phyloP scores from a whole-genome alignment of 2,113 vertebrate genomes.

The Zeus faber region DNA sequence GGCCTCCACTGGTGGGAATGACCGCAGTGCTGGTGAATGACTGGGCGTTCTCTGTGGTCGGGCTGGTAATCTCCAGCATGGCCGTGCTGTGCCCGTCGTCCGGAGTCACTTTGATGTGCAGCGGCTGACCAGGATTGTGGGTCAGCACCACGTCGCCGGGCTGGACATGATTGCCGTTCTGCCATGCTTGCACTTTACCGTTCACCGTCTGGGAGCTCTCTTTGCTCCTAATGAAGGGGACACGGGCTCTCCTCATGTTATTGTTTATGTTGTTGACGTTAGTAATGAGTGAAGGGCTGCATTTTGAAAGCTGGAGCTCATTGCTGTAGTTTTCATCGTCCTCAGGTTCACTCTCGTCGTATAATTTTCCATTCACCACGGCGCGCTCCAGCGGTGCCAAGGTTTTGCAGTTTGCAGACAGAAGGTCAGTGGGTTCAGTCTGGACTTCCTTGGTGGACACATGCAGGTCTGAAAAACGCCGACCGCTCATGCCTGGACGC shows the following conservation, averaged over 20 bases:
- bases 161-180: slow-evolving; percentile 83
- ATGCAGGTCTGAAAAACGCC: slow-evolving; percentile 89
- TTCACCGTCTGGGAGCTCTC: slow-evolving; percentile 80
- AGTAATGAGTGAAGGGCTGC: slow-evolving; percentile 75
- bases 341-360: slow-evolving; percentile 79
- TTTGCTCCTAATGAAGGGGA: slow-evolving; percentile 84
- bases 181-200: slow-evolving; percentile 79
- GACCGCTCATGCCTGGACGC: slow-evolving; percentile 85
- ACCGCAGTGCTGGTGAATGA: slow-evolving; percentile 94
- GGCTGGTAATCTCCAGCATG: slow-evolving; percentile 92
- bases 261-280: slow-evolving; percentile 85
- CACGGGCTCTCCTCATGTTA: slow-evolving; percentile 77
- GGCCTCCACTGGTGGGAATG: slow-evolving; percentile 88
- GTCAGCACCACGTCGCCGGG: slow-evolving; percentile 87
- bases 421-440: slow-evolving; percentile 82
- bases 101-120: slow-evolving; percentile 96
- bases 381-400: slow-evolving; percentile 80
- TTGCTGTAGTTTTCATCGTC: slow-evolving; percentile 77
- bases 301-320: slow-evolving; percentile 77
- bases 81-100: slow-evolving; percentile 90
- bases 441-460: slow-evolving; percentile 92
- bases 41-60: slow-evolving; percentile 81
- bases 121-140: slow-evolving; percentile 90
- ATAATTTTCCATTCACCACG: slow-evolving; percentile 86
- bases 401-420: slow-evolving; percentile 81